Conservation (phyloP, 1,140 invertebrate species). For the Plectus sambesii region DNA sequence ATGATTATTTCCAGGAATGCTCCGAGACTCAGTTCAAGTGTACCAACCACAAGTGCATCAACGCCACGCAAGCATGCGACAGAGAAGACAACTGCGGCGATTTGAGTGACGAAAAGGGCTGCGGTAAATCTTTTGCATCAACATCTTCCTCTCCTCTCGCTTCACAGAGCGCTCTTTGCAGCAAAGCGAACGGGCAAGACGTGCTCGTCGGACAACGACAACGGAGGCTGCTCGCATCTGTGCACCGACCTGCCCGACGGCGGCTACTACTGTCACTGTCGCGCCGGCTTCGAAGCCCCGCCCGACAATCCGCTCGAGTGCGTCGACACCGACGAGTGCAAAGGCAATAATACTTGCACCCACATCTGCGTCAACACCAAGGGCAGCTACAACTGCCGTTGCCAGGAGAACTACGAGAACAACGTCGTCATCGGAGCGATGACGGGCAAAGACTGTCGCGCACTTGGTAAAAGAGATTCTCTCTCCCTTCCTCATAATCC, state of each 20-base stretch:
- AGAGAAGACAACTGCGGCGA: slow-evolving; percentile 89
- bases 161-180: slow-evolving; percentile 16
- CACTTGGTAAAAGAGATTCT: slow-evolving; percentile 32
- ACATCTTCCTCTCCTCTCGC: background rate
- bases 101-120: slow-evolving; percentile 71
- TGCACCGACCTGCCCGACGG: slow-evolving; percentile 33
- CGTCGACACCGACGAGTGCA: slow-evolving; percentile 83
- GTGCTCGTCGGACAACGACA: slow-evolving; percentile 34
- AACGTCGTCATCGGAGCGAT: slow-evolving; percentile 45
- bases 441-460: slow-evolving; percentile 46
- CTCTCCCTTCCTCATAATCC: too few relatives aligned
- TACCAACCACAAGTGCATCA: slow-evolving; percentile 70
- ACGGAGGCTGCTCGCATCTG: slow-evolving; percentile 41
- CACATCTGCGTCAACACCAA: slow-evolving; percentile 90
- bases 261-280: slow-evolving; percentile 43
- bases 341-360: slow-evolving; percentile 78
- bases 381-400: slow-evolving; percentile 89
- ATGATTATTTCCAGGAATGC: slow-evolving; percentile 45
- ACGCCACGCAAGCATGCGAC: slow-evolving; percentile 86
- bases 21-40: slow-evolving; percentile 51
- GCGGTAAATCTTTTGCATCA: slow-evolving; percentile 25
- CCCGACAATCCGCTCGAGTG: slow-evolving; percentile 40
- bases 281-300: slow-evolving; percentile 42
- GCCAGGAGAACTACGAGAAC: slow-evolving; percentile 78
- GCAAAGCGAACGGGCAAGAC: slow-evolving; percentile 40